phyloP scores from a whole-genome alignment of 2,797 vertebrate genomes.

The Tamandua tetradactyla region DNA sequence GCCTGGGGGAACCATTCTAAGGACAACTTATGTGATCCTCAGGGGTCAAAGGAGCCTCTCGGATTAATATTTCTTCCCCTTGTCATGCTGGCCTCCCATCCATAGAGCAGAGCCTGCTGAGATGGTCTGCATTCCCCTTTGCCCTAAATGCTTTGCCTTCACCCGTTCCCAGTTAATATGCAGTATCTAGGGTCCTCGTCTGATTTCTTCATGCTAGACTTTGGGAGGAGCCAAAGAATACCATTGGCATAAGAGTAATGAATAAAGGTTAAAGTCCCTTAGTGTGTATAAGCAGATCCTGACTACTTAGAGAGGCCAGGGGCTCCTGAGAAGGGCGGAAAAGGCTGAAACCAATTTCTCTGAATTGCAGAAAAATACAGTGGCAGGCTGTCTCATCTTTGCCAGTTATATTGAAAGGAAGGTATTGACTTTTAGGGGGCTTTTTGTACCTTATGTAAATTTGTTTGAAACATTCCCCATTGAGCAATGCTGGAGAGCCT shows the following conservation, averaged over 20 bases:
- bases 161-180: no score
- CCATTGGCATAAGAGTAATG: background rate
- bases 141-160: background rate
- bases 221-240: background rate
- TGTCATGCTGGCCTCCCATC: background rate
- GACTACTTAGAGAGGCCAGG: background rate
- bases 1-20: no score
- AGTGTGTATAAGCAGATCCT: background rate
- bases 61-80: background rate
- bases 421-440: background rate
- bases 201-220: background rate
- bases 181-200: background rate
- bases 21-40: fast-evolving
- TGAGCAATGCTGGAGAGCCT: background rate
- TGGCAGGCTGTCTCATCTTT: background rate
- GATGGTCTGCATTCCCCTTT: background rate
- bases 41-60: background rate
- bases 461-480: background rate
- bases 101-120: background rate
- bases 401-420: background rate
- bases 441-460: background rate
- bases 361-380: background rate
- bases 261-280: background rate
- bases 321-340: background rate
- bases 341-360: background rate